phyloP scores from a whole-genome alignment of 2,888 invertebrate species.

The Oxytorus armatus region DNA sequence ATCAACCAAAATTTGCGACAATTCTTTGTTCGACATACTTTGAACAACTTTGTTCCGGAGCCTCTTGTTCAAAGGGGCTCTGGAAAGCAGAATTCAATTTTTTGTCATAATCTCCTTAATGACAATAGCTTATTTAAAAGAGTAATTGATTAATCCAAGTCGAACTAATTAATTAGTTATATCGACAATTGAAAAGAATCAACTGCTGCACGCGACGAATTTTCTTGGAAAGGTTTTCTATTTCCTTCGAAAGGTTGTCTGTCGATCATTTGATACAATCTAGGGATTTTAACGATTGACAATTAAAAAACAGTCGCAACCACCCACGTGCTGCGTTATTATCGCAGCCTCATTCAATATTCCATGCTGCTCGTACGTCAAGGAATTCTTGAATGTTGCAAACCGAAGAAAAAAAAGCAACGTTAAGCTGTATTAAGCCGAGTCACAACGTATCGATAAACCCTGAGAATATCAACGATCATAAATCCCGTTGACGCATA shows the following conservation, averaged over 20 bases:
- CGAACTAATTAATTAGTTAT: background rate
- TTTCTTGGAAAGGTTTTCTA: slow-evolving; percentile 33
- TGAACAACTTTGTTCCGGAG: too few relatives aligned
- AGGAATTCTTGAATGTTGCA: background rate
- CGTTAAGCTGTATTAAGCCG: slow-evolving; percentile 18
- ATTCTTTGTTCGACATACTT: too few relatives aligned
- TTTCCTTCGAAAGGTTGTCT: background rate
- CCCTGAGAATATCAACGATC: slow-evolving; percentile 30
- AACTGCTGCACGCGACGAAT: background rate
- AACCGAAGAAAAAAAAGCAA: background rate
- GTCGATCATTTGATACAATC: too few relatives aligned
- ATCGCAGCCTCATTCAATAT: slow-evolving; percentile 2
- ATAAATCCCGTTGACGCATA: slow-evolving; percentile 46
- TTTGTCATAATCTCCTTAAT: too few relatives aligned
- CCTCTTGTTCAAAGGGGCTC: too few relatives aligned
- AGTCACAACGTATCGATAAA: slow-evolving; percentile 24
- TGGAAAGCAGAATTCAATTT: too few relatives aligned
- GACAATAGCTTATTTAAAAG: background rate
- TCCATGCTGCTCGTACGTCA: background rate
- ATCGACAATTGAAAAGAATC: background rate
- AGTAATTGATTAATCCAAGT: background rate
- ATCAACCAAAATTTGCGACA: too few relatives aligned
- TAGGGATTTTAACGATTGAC: too few relatives aligned
- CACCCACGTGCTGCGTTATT: too few relatives aligned
- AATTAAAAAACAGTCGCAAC: too few relatives aligned